Base-by-base conservation (phyloP, 2,113 vertebrate species). In the Brienomyrus brachyistius region DNA sequence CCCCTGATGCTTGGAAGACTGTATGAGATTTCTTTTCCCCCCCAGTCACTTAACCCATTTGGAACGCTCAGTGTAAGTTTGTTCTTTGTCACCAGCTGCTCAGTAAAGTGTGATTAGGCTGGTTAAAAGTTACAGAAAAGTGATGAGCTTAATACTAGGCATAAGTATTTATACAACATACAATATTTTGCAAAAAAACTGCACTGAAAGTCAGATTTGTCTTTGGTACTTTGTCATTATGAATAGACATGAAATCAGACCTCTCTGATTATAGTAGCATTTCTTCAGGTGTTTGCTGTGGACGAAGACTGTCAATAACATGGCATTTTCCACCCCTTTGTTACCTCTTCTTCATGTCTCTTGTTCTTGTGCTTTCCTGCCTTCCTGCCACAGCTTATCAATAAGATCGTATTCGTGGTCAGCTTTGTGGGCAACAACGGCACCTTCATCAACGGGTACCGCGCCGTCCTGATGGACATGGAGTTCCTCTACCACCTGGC, bases 371-470 rank as follows among this genome's bases (percentile, higher is more conserved):
- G 82, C 59, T 21, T 40, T 23, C 23, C 31, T 91, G 43, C 50
- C 0, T 90, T 84, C 91, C 35, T 40, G 13, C 90, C 92, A 21
- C 94, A 99, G 98, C 95, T 99, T 77, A 95, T 98, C 91, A 99
- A 99, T 93, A 99, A 99, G 95, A 96, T 99, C 0, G 98, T 99
- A 91, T 99, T 98, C 0, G 97, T 99, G 88, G 98, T 99, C 94
- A 99, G 98, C 91, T 99, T 99, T 2, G 98, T 99, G 94, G 98
- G 98, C 47, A 99, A 99, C 92, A 98, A 98, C 0, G 98, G 98
- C 43, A 99, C 97, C 21, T 99, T 99, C 91, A 99, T 99, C 91
- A 97, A 98, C 82, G 98, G 98, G 43, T 99, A 99, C 88, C 97
- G 96, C 89, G 98, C 98, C 93, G 98, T 99, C 97, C 96, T 99